Conservation (phyloP, 2,113 vertebrate genomes). For the Regulus satrapa region DNA sequence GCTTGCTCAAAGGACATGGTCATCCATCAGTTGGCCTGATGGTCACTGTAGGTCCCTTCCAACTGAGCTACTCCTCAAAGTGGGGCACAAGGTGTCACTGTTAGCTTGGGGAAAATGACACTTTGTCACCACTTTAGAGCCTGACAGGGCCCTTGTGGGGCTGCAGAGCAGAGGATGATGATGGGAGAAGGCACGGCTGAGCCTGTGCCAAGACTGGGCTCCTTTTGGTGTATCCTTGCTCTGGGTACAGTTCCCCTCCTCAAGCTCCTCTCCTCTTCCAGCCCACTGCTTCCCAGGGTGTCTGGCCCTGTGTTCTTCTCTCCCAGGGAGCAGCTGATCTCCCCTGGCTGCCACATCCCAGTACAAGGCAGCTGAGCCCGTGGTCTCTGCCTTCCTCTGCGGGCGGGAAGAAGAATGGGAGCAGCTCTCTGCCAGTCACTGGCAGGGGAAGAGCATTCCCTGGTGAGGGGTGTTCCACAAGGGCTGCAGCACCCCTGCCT, state of each 20-base stretch:
- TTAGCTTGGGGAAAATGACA: neutral
- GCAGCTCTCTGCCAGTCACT: neutral
- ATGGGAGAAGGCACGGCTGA: neutral
- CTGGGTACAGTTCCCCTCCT: neutral
- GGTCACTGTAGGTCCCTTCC: neutral
- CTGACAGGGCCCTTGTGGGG: neutral
- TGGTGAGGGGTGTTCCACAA: neutral
- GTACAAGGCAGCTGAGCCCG: accelerated
- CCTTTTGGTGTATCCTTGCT: neutral
- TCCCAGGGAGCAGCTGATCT: neutral
- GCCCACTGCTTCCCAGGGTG: neutral
- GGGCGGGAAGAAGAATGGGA: neutral
- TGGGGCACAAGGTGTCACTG: no score
- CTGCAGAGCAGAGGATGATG: neutral
- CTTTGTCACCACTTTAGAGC: neutral
- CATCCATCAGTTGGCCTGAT: neutral
- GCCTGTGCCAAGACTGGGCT: neutral
- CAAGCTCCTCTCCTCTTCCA: neutral
- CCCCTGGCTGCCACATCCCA: neutral
- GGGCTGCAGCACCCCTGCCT: neutral
- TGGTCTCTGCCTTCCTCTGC: neutral
- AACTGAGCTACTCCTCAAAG: accelerated
- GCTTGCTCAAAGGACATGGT: neutral
- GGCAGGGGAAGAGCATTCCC: neutral
- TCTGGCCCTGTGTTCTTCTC: neutral